Base-by-base conservation (phyloP, 2,888 invertebrate species). In the Acanthosepion pharaonis region DNA sequence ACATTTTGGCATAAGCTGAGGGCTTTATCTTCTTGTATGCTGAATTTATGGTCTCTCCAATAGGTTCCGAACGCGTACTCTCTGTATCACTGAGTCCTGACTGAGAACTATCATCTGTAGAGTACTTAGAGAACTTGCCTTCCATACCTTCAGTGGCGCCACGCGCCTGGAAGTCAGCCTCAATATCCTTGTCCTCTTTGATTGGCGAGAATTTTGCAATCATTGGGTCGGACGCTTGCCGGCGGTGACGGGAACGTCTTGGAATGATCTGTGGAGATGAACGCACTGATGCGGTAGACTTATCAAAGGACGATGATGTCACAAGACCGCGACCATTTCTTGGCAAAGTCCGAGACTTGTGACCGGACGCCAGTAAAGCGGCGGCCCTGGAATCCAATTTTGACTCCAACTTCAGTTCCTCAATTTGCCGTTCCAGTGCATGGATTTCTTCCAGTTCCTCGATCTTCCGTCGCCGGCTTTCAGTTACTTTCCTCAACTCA, bases 201-300 rank as follows among this genome's bases (percentile, higher is more conserved):
- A 98, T 98, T 28, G 98, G 98, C 93, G 98, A 98, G 96, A 98
- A 98, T 95, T 97, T 98, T 94, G 98, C 97, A 94, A 98, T 97
- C 97, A 98, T 98, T 53, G 98, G 98, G 96, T 98, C 98, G 53
- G 98, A 98, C 94, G 98, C 97, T 96, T 98, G 98, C 78, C 98
- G 97, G 95, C 98, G 97, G 96, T 98, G 98, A 94, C 98, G 95
- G 55, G 96, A 96, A 49, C 97, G 96, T 51, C 97, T 95, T 18
- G 97, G 97, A 25, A 97, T 96, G 92, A 97, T 96, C 95, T 97
- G 97, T 42, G 97, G 97, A 49, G 97, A 97, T 91, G 97, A 96
- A 93, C 97, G 94, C 20, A 96, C 95, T 33, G 96, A 96, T 91
- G 95, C 93, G 53, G 95, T 94, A 78, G 95, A 93, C 42, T 78